phyloP scores from a whole-genome alignment of 2,888 invertebrate genomes.

The Alsophila aescularia region DNA sequence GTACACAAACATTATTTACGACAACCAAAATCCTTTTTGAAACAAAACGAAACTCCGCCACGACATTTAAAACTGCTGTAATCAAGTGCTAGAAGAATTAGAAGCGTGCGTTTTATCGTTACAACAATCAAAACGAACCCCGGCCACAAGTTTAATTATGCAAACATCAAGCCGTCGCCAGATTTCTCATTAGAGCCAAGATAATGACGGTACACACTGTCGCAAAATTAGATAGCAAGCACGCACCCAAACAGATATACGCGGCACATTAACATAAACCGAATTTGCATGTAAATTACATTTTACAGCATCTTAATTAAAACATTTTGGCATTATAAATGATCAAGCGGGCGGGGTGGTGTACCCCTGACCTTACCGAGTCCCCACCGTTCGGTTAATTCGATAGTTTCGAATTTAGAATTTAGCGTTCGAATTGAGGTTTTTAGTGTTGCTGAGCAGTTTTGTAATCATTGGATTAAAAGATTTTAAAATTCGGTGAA shows the following conservation, averaged over 20 bases:
- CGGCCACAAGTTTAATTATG: slow-evolving; percentile 83
- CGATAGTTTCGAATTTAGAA: slow-evolving; percentile 69
- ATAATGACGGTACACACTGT: slow-evolving; percentile 84
- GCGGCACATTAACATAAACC: slow-evolving; percentile 85
- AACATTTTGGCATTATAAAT: slow-evolving; percentile 86
- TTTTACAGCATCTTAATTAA: slow-evolving; percentile 86
- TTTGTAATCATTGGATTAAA: not conserved
- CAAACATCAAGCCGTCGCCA: slow-evolving; percentile 84
- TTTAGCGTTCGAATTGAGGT: slow-evolving; percentile 29
- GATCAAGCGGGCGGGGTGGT: slow-evolving; percentile 75
- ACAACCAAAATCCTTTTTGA: no score
- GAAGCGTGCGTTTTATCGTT: slow-evolving; percentile 76
- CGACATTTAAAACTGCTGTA: not conserved
- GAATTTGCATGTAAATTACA: slow-evolving; percentile 86
- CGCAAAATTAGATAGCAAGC: slow-evolving; percentile 84
- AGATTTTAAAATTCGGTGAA: no score
- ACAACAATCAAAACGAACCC: slow-evolving; percentile 80
- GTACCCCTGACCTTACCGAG: slow-evolving; percentile 70
- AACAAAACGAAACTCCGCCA: not conserved
- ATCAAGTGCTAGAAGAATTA: slow-evolving; percentile 39
- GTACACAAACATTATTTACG: no score
- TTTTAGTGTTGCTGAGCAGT: slow-evolving; percentile 11
- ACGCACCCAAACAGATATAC: slow-evolving; percentile 85
- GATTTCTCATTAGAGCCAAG: slow-evolving; percentile 85
- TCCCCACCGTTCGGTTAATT: slow-evolving; percentile 60